Conservation (phyloP, 2,797 vertebrate genomes). For the Microtus californicus region DNA sequence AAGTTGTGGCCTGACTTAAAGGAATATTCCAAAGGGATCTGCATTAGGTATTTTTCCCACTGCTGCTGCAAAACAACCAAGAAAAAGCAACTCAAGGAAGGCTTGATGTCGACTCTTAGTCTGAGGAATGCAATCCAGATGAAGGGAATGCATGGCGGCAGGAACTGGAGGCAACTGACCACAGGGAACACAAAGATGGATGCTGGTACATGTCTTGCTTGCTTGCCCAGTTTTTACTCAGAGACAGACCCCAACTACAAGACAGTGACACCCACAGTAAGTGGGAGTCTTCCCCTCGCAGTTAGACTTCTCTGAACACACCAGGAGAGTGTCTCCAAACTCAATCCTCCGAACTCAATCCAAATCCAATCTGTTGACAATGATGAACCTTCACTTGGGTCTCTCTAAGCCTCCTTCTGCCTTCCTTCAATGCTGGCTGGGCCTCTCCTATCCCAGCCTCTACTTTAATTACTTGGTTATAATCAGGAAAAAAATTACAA, state of each 20-base stretch:
- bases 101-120: neutral
- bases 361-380: neutral
- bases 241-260: neutral
- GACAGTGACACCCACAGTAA: neutral
- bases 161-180: neutral
- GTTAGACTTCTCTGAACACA: neutral
- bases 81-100: neutral
- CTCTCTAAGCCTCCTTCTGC: neutral
- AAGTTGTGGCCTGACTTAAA: neutral
- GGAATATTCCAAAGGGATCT: neutral
- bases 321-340: neutral
- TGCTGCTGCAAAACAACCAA: neutral
- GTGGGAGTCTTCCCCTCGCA: neutral
- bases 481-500: neutral
- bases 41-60: neutral
- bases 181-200: neutral
- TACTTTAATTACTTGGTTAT: neutral
- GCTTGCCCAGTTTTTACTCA: neutral
- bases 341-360: neutral
- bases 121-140: neutral
- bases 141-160: neutral
- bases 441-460: neutral
- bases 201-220: neutral
- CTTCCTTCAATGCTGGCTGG: neutral
- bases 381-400: neutral